phyloP scores from a whole-genome alignment of 1,140 invertebrate species.

The Cherax quadricarinatus region DNA sequence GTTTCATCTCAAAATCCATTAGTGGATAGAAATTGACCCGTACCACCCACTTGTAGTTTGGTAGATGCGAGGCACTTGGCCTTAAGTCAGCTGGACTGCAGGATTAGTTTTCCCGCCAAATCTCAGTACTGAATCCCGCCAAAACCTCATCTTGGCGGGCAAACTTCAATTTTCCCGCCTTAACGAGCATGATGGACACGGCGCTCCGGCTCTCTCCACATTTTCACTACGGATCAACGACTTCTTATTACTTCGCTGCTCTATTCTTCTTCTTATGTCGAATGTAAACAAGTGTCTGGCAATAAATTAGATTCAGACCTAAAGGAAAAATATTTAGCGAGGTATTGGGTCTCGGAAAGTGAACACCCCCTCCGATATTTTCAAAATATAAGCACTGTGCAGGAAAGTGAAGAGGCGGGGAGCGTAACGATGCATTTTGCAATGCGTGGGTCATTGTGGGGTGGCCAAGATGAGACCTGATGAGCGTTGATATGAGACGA shows the following conservation, averaged over 20 bases:
- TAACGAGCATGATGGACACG: conserved; percentile 67
- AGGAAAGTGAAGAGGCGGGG: neutral
- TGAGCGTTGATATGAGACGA: conserved; percentile 64
- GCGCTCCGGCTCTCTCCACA: conserved; percentile 6
- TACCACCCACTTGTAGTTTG: conserved; percentile 36
- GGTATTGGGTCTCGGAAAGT: neutral
- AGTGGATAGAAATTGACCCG: conserved; percentile 48
- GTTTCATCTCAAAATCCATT: conserved; percentile 46
- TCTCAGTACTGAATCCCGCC: conserved; percentile 59
- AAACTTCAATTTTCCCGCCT: conserved; percentile 70
- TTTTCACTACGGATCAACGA: conserved; percentile 26
- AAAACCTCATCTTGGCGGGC: conserved; percentile 68
- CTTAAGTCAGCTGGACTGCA: conserved; percentile 39
- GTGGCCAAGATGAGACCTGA: conserved; percentile 62
- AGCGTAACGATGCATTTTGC: neutral
- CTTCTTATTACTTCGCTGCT: conserved; percentile 2
- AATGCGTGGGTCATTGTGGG: conserved; percentile 17
- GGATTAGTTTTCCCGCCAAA: conserved; percentile 56
- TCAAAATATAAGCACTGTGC: neutral
- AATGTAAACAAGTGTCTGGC: neutral
- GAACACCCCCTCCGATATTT: no score
- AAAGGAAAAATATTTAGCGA: neutral
- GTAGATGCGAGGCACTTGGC: conserved; percentile 23
- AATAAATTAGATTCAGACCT: no score
- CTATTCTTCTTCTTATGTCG: neutral